phyloP scores from a whole-genome alignment of 2,113 vertebrate genomes.

The Strix aluco region DNA sequence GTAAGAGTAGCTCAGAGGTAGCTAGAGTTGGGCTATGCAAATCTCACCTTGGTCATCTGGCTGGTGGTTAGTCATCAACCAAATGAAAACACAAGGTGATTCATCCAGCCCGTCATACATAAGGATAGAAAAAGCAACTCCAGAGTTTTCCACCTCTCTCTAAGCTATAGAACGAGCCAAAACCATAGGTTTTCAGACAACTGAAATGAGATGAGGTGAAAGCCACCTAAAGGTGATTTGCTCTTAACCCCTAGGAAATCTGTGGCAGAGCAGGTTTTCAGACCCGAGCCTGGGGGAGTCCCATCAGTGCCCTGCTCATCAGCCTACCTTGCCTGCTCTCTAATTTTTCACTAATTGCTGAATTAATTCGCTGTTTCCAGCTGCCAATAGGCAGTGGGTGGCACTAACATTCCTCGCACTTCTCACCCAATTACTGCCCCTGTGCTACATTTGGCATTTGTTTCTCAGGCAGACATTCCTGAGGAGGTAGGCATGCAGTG shows the following conservation, averaged over 20 bases:
- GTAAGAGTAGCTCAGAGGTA: neutral
- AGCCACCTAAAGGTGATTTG: neutral
- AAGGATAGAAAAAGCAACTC: neutral
- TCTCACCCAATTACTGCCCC: neutral
- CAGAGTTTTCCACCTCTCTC: neutral
- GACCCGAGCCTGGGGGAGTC: neutral
- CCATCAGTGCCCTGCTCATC: neutral
- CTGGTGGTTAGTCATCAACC: neutral
- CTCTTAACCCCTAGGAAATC: neutral
- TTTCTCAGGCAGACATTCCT: constrained; percentile 1
- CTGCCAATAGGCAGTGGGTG: neutral
- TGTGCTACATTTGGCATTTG: neutral
- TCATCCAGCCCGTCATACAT: neutral
- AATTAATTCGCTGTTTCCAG: neutral
- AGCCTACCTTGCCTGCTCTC: neutral
- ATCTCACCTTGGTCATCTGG: neutral
- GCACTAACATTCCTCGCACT: neutral
- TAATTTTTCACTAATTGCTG: constrained; percentile 6
- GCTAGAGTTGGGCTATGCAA: neutral
- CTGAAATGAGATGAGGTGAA: neutral
- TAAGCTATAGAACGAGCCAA: neutral
- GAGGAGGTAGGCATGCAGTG: neutral
- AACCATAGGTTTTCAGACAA: neutral
- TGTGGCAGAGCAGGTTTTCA: neutral
- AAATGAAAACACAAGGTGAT: neutral